These are phyloP conservation scores for Zophobas atratus DNA, from an alignment of 1,140 invertebrate genomes.

Conservation along the genomic window DNA sequence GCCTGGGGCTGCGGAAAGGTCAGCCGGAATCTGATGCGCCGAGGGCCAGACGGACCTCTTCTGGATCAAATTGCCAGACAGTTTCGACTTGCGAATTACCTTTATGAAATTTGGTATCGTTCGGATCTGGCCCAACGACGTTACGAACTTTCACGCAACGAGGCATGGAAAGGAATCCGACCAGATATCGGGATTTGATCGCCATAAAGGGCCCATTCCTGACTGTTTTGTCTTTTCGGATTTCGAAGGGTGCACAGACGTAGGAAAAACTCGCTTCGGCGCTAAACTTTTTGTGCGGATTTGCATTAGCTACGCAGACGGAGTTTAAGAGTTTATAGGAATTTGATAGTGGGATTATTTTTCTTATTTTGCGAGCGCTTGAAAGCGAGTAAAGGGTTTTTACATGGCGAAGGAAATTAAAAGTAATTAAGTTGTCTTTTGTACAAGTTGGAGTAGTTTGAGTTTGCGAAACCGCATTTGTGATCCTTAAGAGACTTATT, in stretches of 20 bases:
- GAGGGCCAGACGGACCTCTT: constrained; percentile 26
- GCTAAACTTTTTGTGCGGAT: too few relatives aligned
- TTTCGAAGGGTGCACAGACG: not conserved
- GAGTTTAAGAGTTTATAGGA: too few relatives aligned
- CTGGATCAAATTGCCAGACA: constrained; percentile 38
- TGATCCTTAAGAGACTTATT: too few relatives aligned
- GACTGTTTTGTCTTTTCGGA: not conserved
- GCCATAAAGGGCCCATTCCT: not conserved
- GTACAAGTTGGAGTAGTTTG: too few relatives aligned
- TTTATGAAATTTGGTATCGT: constrained; percentile 22
- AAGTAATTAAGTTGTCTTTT: too few relatives aligned
- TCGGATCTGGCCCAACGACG: constrained; percentile 14
- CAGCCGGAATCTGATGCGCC: constrained; percentile 20
- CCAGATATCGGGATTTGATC: constrained; percentile 18
- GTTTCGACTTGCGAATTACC: constrained; percentile 28
- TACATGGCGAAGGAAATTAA: too few relatives aligned
- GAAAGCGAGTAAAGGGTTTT: too few relatives aligned
- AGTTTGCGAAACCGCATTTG: too few relatives aligned
- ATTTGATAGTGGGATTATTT: too few relatives aligned
- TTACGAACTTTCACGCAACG: constrained; percentile 15
- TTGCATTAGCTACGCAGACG: too few relatives aligned
- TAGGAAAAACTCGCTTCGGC: too few relatives aligned
- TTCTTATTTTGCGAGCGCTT: too few relatives aligned
- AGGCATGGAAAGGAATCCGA: not conserved
- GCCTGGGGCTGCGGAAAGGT: constrained; percentile 6